Percentiles rank a stretch among this genome's conserved stretches.
These are phyloP conservation scores for Temnopleurus reevesii DNA, from an alignment of 53 echinoderm and acorn worm genomes.

Conservation along the genomic window DNA sequence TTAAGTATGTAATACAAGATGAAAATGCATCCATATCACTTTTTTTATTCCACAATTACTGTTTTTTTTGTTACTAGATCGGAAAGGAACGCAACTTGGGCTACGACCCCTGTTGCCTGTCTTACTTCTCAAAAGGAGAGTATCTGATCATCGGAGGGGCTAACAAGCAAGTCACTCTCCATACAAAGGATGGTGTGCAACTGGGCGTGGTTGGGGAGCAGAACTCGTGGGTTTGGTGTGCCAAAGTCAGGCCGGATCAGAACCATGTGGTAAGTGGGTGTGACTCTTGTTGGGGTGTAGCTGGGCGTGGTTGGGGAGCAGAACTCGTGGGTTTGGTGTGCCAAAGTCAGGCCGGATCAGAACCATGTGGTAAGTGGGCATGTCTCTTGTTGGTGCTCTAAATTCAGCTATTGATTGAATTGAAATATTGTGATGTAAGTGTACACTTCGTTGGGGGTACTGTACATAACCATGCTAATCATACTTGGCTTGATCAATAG, in stretches of 20 bases:
- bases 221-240: constrained; percentile 98
- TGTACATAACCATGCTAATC: too few relatives aligned
- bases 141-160: constrained; percentile 94
- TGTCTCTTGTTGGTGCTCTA: constrained; percentile 63
- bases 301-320: constrained; percentile 99
- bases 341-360: constrained; percentile 96
- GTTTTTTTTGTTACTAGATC: constrained; percentile 26
- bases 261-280: constrained; percentile 92
- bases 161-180: constrained; percentile 84
- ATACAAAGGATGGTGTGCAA: constrained; percentile 93
- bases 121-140: constrained; percentile 86
- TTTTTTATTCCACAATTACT: too few relatives aligned
- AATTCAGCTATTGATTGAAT: too few relatives aligned
- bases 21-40: too few relatives aligned
- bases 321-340: constrained; percentile 98
- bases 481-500: too few relatives aligned
- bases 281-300: constrained; percentile 72
- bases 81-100: constrained; percentile 77
- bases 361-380: constrained; percentile 92
- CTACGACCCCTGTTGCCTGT: constrained; percentile 90
- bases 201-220: constrained; percentile 99
- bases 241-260: constrained; percentile 96
- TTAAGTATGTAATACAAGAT: too few relatives aligned
- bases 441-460: too few relatives aligned
- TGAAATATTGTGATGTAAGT: background rate